These are phyloP conservation scores for Cherax quadricarinatus DNA, from an alignment of 1,140 invertebrate genomes.

Conservation along the genomic window DNA sequence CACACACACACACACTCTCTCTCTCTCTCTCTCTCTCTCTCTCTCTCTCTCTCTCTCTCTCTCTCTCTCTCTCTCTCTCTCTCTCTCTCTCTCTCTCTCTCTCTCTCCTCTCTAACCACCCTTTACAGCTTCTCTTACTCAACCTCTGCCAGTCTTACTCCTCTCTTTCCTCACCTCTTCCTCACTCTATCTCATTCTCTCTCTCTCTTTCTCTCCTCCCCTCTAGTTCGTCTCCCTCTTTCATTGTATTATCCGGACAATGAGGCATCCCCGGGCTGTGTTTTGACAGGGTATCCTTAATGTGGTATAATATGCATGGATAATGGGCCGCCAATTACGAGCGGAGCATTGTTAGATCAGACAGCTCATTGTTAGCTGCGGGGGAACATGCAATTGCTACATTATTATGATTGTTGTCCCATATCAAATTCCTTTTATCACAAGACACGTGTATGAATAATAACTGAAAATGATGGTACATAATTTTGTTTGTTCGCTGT, in stretches of 20 bases:
- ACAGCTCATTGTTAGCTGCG: slow-evolving; percentile 67
- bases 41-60: too few species aligned
- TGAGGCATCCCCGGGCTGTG: slow-evolving; percentile 61
- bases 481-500: slow-evolving; percentile 62
- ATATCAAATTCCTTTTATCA: slow-evolving; percentile 69
- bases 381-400: slow-evolving; percentile 63
- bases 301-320: slow-evolving; percentile 69
- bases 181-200: slow-evolving; percentile 6
- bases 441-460: slow-evolving; percentile 65
- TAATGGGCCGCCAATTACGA: slow-evolving; percentile 68
- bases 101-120: too few species aligned
- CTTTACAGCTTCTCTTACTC: not conserved
- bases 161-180: not conserved
- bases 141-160: not conserved
- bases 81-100: too few species aligned
- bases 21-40: too few species aligned
- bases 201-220: slow-evolving; percentile 15
- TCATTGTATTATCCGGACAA: slow-evolving; percentile 55
- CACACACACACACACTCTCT: too few species aligned
- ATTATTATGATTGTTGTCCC: slow-evolving; percentile 68
- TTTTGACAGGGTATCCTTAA: slow-evolving; percentile 71
- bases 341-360: slow-evolving; percentile 59
- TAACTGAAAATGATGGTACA: slow-evolving; percentile 64
- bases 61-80: too few species aligned
- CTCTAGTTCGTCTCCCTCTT: slow-evolving; percentile 12